phyloP scores from a whole-genome alignment of 1,140 invertebrate species.

The Drosophila insularis region DNA sequence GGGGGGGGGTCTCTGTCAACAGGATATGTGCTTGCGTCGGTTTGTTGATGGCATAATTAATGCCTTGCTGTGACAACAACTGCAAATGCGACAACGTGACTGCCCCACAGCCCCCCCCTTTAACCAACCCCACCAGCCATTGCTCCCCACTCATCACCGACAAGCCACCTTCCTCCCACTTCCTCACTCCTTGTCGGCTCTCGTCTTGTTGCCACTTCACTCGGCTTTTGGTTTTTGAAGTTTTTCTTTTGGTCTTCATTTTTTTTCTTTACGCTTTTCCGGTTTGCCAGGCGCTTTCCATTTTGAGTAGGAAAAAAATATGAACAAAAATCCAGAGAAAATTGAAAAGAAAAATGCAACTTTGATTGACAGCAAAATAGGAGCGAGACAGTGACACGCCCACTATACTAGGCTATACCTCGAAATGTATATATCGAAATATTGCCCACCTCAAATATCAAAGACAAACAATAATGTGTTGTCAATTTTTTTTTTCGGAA shows the following conservation, averaged over 20 bases:
- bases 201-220: slow-evolving; percentile 17
- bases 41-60: slow-evolving; percentile 78
- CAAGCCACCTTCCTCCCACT: neutral
- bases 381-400: slow-evolving; percentile 25
- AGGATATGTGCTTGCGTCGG: slow-evolving; percentile 69
- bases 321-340: slow-evolving; percentile 39
- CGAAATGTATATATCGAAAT: too few relatives aligned
- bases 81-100: slow-evolving; percentile 34
- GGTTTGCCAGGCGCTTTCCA: slow-evolving; percentile 55
- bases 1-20: slow-evolving; percentile 51
- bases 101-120: slow-evolving; percentile 2
- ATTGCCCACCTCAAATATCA: slow-evolving; percentile 5
- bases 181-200: neutral
- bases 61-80: slow-evolving; percentile 68
- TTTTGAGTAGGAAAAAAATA: slow-evolving; percentile 31
- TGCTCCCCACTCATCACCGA: slow-evolving; percentile 13
- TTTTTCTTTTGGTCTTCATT: slow-evolving; percentile 42
- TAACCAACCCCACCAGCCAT: neutral
- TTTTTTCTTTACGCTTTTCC: slow-evolving; percentile 61
- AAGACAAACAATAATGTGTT: slow-evolving; percentile 12
- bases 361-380: slow-evolving; percentile 65
- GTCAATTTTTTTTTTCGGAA: neutral
- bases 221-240: slow-evolving; percentile 68
- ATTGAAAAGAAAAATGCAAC: slow-evolving; percentile 69
- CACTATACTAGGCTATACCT: slow-evolving; percentile 23